Evolutionary conservation across 2,797 vertebrate genomes (phyloP), one percentile per base, ranked within the genome.

Genomic region (Eleutherodactylus coqui): DNA sequence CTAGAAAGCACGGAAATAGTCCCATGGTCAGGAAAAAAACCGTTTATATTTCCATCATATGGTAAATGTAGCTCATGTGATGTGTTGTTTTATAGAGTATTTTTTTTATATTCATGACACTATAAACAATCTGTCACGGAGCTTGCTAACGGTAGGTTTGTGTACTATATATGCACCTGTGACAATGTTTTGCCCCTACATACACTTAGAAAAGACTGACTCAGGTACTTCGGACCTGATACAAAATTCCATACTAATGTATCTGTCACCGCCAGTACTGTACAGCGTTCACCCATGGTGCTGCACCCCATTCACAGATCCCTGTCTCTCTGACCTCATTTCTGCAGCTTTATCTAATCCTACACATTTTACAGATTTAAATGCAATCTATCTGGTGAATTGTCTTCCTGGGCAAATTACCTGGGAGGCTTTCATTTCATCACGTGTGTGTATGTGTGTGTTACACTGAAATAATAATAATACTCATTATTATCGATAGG

Each of bases 241-340:
- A 80, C 75, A 51, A 87, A 55, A 75, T n/a, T 47, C 75, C 83
- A 85, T 67, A 49, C 58, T 60, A 70, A 67, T 58, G 27, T 79
- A 85, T 83, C 83, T 82, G 45, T 49, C 70, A 79, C 53, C 60
- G 58, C 69, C 82, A 86, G 55, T 85, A 88, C 87, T 88, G 60
- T 62, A 83, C 62, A 83, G 75, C 55, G 64, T 75, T 88, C 73
- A 38, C 85, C 73, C 73, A 82, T 85, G 79, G 85, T 58, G 69
- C 53, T 80, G 70, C 60, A 49, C 76, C 82, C 88, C 64, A 77
- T 86, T 81, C 73, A 55, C 14, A 36, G 45, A 77, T 1, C 70
- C 49, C 84, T 24, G 79, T 89, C 84, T 87, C 73, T 80, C 41
- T 93, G 88, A 90, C 89, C 89, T 88, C 73, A 76, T 91, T 90